Conservation (phyloP, 2,888 invertebrate genomes). For the Formica aserva region DNA sequence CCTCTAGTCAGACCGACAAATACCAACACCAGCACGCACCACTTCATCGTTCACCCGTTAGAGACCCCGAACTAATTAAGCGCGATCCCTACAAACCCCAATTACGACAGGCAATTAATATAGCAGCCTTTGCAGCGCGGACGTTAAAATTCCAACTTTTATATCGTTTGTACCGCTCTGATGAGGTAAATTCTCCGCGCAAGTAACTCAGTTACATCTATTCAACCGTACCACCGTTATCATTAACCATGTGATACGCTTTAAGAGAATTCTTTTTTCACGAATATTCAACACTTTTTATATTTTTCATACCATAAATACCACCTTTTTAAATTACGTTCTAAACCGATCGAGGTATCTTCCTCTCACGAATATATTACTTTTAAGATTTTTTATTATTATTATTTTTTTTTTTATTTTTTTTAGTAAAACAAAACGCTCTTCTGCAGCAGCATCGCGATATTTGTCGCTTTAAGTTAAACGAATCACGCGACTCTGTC, state of each 20-base stretch:
- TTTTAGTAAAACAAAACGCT: constrained; percentile 20
- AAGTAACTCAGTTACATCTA: constrained; percentile 10
- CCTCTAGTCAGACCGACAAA: constrained; percentile 75
- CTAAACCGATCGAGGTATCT: background rate
- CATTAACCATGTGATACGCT: background rate
- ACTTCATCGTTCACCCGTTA: constrained; percentile 74
- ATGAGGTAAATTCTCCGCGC: background rate
- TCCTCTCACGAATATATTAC: background rate
- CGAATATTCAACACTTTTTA: background rate
- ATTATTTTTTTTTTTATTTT: no score
- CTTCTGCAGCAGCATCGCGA: constrained; percentile 42
- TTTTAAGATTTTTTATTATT: background rate
- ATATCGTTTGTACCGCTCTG: background rate
- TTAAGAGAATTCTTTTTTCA: background rate
- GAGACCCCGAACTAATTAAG: constrained; percentile 36
- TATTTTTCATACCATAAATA: background rate
- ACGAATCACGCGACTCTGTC: constrained; percentile 56
- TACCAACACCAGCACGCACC: constrained; percentile 75
- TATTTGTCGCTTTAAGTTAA: constrained; percentile 27
- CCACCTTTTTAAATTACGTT: background rate
- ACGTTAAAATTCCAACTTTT: background rate
- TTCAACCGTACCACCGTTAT: background rate
- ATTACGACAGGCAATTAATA: constrained; percentile 43
- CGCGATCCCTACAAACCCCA: constrained; percentile 52
- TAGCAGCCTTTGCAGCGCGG: background rate